These are phyloP conservation scores for Turdus rufiventris DNA, from an alignment of 2,113 vertebrate species.

Conservation along the genomic window DNA sequence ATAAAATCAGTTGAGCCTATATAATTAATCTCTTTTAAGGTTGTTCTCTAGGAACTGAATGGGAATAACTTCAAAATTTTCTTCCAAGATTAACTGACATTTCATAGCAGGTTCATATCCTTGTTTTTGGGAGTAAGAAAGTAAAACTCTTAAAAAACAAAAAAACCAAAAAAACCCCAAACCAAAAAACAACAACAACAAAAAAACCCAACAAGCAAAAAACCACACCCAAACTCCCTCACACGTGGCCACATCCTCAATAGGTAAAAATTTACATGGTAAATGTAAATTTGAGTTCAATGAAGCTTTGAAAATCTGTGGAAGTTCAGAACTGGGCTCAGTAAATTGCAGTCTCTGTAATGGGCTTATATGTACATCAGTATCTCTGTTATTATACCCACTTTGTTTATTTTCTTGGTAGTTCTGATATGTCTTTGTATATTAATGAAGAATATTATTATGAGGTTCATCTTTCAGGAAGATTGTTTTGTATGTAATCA, in stretches of 20 bases:
- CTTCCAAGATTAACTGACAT: neutral
- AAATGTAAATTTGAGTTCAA: neutral
- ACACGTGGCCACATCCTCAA: neutral
- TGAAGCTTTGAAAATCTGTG: neutral
- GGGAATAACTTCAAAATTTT: neutral
- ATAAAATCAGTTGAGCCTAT: neutral
- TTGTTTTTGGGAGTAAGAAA: neutral
- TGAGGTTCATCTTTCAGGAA: conserved; percentile 27
- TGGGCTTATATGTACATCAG: neutral
- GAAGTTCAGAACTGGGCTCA: neutral
- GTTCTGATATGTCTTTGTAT: neutral
- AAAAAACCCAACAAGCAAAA: neutral
- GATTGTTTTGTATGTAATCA: conserved; percentile 25
- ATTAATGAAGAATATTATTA: conserved; percentile 31
- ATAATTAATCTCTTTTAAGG: neutral
- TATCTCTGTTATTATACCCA: neutral
- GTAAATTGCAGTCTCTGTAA: neutral
- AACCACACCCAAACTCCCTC: rapidly evolving
- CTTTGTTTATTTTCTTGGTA: conserved; percentile 33
- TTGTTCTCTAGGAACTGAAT: neutral
- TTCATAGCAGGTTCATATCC: neutral
- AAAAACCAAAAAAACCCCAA: no score
- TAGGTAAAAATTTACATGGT: neutral
- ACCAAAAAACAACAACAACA: neutral
- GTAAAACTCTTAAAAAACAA: neutral